Conservation (phyloP, 2,797 vertebrate genomes). For the Schizothorax lantsangensis region DNA sequence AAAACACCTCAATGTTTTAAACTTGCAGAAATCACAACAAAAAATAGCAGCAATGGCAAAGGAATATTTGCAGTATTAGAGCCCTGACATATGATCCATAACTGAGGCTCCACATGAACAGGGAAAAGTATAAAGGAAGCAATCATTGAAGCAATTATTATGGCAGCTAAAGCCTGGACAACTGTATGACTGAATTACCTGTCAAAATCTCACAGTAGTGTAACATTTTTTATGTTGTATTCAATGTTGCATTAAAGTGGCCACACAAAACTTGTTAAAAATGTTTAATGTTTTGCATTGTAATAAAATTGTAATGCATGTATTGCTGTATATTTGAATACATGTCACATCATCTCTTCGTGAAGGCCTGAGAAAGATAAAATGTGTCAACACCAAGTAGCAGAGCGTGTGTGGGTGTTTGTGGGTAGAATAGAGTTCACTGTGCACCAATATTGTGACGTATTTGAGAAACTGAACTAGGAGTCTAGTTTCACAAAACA, state of each 20-base stretch:
- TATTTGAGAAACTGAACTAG: background rate
- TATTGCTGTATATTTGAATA: background rate
- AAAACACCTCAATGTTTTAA: background rate
- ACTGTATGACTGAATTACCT: background rate
- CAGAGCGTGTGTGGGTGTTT: background rate
- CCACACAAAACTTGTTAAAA: background rate
- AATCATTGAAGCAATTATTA: background rate
- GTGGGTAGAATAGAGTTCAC: conserved; percentile 23
- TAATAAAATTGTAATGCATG: background rate
- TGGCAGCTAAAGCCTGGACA: background rate
- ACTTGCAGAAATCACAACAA: background rate
- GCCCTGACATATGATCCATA: background rate
- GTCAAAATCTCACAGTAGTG: background rate
- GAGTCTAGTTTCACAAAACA: background rate
- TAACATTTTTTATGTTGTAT: background rate
- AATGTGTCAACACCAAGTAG: background rate
- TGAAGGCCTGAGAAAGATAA: background rate
- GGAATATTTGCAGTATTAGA: background rate
- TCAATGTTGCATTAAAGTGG: background rate
- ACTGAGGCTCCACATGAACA: background rate
- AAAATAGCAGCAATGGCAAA: background rate
- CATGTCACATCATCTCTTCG: background rate
- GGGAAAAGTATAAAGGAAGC: background rate
- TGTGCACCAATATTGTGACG: conserved; percentile 16
- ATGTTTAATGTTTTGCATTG: background rate